These are phyloP conservation scores for Sylvietta virens DNA, from an alignment of 2,113 vertebrate species.

Conservation along the genomic window DNA sequence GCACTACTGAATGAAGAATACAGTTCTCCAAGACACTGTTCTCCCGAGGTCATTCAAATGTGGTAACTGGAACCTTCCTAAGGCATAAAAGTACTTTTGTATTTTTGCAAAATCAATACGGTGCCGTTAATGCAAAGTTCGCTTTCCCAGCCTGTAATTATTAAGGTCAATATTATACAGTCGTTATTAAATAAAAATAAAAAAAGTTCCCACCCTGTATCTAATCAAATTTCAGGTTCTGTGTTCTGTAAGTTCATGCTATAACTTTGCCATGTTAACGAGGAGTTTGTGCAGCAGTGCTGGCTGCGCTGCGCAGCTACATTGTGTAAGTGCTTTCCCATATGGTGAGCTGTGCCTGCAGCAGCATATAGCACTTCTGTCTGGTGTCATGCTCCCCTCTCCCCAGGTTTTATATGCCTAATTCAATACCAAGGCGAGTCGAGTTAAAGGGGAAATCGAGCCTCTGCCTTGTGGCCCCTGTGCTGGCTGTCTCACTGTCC, in stretches of 20 bases:
- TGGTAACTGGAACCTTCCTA: slow-evolving; percentile 2
- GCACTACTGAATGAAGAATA: neutral
- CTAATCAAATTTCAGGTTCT: neutral
- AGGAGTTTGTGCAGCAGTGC: neutral
- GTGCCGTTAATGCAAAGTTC: neutral
- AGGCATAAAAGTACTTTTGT: slow-evolving; percentile 37
- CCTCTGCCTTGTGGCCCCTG: neutral
- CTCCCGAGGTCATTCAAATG: neutral
- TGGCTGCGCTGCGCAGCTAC: neutral
- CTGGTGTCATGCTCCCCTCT: neutral
- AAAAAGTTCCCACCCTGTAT: neutral
- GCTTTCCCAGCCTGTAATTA: neutral
- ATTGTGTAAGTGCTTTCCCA: neutral
- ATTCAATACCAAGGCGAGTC: neutral
- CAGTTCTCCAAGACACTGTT: slow-evolving; percentile 18
- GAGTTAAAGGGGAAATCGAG: neutral
- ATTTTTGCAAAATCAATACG: slow-evolving; percentile 33
- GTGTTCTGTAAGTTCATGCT: neutral
- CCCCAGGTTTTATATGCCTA: neutral
- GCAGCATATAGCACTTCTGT: neutral
- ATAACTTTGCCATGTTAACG: neutral
- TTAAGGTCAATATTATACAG: slow-evolving; percentile 17
- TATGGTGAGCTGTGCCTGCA: neutral
- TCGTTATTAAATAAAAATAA: neutral
- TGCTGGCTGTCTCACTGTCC: neutral